A percentile compares a stretch with the other conserved stretches of the same genome.
Conservation (phyloP, 2,797 vertebrate genomes). For the Lagorchestes hirsutus region DNA sequence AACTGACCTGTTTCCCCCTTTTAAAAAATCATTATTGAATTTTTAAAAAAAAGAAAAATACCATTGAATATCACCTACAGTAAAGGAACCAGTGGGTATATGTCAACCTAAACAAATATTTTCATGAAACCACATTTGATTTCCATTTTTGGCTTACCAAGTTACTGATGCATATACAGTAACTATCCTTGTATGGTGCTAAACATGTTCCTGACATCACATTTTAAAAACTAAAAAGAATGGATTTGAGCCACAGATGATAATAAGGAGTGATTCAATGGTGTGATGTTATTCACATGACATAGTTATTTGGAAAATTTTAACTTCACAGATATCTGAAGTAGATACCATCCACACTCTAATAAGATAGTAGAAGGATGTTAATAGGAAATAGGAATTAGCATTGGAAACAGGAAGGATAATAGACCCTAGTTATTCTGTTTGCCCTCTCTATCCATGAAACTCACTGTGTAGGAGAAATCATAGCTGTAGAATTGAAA, state of each 20-base stretch:
- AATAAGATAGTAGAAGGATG: conserved; percentile 6
- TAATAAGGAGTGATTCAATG: background rate
- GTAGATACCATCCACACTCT: background rate
- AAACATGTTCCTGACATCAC: background rate
- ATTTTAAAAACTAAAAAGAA: conserved; percentile 4
- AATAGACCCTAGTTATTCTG: background rate
- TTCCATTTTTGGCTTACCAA: conserved; percentile 39
- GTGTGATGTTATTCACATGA: background rate
- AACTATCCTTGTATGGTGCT: background rate
- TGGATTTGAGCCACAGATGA: background rate
- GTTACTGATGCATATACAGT: background rate
- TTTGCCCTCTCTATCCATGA: background rate
- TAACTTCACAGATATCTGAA: background rate
- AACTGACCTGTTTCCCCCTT: background rate
- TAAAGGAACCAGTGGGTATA: background rate
- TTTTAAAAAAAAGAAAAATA: background rate
- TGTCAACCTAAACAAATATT: background rate
- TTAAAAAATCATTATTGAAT: conserved; percentile 6
- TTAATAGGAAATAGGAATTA: background rate
- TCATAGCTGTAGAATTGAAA: background rate
- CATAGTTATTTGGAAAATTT: background rate
- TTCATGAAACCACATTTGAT: conserved; percentile 28
- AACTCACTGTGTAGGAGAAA: background rate
- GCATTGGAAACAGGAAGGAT: background rate
- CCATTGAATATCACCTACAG: conserved; percentile 9